Conservation (phyloP, 2,888 invertebrate species). For the Zelleria hepariella region DNA sequence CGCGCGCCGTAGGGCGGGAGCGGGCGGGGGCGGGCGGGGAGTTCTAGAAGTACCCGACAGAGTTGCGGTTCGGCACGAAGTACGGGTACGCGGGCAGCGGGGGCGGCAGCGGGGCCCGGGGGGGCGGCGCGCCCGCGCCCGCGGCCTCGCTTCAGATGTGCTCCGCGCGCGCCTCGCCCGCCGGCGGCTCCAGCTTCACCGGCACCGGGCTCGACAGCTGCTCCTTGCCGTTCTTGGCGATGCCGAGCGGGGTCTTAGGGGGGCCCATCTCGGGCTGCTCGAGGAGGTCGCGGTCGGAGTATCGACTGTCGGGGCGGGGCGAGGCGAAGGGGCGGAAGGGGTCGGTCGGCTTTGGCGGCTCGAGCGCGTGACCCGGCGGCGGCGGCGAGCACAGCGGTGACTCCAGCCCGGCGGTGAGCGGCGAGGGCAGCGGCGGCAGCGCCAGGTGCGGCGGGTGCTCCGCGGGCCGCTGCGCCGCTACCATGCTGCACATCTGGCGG, state of each 20-base stretch:
- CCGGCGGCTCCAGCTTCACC: slow-evolving; percentile 78
- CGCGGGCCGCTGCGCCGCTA: slow-evolving; percentile 58
- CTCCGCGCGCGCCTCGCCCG: slow-evolving; percentile 72
- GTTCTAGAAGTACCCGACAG: slow-evolving; percentile 53
- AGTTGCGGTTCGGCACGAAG: slow-evolving; percentile 58
- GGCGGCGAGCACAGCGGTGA: slow-evolving; percentile 76
- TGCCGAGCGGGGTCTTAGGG: slow-evolving; percentile 45
- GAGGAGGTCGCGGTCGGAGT: slow-evolving; percentile 73
- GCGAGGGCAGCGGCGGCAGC: slow-evolving; percentile 66
- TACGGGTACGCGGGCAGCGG: slow-evolving; percentile 61
- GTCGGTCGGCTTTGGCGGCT: slow-evolving; percentile 66
- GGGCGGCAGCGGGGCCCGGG: slow-evolving; percentile 25
- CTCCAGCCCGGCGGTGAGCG: slow-evolving; percentile 71
- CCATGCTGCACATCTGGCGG: slow-evolving; percentile 90
- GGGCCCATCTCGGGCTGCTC: slow-evolving; percentile 59
- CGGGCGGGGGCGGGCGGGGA: slow-evolving; percentile 4
- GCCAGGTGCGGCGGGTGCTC: slow-evolving; percentile 53
- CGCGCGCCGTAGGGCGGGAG: background rate
- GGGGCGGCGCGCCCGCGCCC: slow-evolving; percentile 36
- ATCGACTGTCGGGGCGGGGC: slow-evolving; percentile 72
- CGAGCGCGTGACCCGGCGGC: slow-evolving; percentile 76
- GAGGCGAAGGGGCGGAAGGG: slow-evolving; percentile 73
- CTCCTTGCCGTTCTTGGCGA: slow-evolving; percentile 52
- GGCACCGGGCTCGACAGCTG: slow-evolving; percentile 71
- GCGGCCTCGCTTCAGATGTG: slow-evolving; percentile 67